A percentile compares a stretch with the other conserved stretches of the same genome.
Evolutionary conservation across 1,140 invertebrate genomes (phyloP).

Genomic region (Oncopodura yosiiana): DNA sequence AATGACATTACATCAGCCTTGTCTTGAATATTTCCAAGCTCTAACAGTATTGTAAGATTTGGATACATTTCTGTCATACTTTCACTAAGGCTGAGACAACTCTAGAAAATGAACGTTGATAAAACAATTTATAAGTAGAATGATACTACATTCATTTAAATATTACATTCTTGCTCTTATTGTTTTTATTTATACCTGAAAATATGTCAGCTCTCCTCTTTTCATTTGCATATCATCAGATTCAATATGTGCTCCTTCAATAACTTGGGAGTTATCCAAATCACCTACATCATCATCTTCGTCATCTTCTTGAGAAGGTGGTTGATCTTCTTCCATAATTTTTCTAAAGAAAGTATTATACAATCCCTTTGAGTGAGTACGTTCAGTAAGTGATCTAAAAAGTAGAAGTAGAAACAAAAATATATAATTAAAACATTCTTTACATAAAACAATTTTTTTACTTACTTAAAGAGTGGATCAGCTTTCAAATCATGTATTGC

Average conservation of each 20-base stretch:
- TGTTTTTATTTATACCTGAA: neutral
- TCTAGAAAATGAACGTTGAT: neutral
- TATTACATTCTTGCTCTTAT: neutral
- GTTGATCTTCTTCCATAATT: neutral
- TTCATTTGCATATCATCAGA: neutral
- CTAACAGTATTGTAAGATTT: slow-evolving; percentile 12
- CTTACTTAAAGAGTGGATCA: slow-evolving; percentile 12
- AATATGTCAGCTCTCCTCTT: neutral
- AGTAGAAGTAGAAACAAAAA: neutral
- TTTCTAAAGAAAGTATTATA: slow-evolving; percentile 5
- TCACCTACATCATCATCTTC: neutral
- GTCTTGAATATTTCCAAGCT: slow-evolving; percentile 14
- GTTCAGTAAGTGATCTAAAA: neutral
- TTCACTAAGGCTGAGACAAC: neutral
- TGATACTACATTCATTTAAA: neutral
- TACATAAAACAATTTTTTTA: neutral
- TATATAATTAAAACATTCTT: neutral
- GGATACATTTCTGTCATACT: neutral
- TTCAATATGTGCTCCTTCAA: neutral
- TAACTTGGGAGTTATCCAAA: neutral
- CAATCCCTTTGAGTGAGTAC: neutral
- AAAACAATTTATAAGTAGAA: neutral
- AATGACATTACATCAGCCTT: slow-evolving; percentile 23
- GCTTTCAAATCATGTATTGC: neutral
- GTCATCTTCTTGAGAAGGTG: neutral